Conservation (phyloP, 2,888 invertebrate species). For the Temnothorax rugatulus region DNA sequence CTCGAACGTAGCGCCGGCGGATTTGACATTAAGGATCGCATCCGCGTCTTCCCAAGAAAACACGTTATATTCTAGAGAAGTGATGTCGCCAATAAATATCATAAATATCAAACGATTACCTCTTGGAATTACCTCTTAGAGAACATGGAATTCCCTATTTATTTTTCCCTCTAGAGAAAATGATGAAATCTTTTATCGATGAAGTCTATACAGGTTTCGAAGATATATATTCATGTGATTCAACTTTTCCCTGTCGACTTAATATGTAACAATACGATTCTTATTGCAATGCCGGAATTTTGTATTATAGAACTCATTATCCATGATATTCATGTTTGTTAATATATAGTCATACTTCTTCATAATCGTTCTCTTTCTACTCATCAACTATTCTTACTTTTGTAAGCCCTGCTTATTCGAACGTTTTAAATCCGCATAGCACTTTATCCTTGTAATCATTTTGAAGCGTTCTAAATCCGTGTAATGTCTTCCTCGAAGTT, state of each 20-base stretch:
- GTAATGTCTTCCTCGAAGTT: neutral
- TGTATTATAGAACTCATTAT: neutral
- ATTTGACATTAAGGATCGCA: constrained; percentile 14
- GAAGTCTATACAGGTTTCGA: neutral
- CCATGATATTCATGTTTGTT: neutral
- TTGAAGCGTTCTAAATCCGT: neutral
- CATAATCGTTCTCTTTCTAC: neutral
- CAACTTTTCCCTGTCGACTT: neutral
- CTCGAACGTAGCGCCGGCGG: neutral
- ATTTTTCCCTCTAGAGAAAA: neutral
- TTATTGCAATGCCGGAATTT: neutral
- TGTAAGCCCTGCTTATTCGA: neutral
- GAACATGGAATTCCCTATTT: neutral
- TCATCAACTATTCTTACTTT: neutral
- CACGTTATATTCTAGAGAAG: neutral
- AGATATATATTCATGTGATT: neutral
- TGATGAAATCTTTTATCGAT: neutral
- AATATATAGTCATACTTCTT: neutral
- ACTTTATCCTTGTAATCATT: neutral
- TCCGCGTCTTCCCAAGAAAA: neutral
- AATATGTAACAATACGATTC: neutral
- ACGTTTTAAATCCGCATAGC: neutral
- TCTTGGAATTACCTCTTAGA: neutral
- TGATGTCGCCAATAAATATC: neutral
- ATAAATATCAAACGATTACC: neutral